Evolutionary conservation across 2,113 vertebrate species (phyloP).

Genomic region (Casuarius casuarius): DNA sequence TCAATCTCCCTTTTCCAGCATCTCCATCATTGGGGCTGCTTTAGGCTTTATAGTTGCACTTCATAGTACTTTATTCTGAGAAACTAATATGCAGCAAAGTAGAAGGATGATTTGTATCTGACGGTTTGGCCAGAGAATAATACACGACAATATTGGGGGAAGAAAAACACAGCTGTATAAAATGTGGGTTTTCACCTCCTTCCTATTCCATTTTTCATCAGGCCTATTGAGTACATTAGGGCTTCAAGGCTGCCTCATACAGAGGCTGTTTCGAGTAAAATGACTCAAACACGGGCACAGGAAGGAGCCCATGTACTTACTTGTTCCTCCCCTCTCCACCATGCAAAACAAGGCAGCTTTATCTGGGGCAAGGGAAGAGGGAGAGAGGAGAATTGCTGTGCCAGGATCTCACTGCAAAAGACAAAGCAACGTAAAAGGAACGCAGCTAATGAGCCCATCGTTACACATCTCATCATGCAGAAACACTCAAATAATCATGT

Average conservation of each 20-base stretch:
- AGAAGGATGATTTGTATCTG: constrained; percentile 11
- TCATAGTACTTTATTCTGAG: constrained; percentile 33
- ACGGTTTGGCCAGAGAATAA: not conserved
- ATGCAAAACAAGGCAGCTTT: not conserved
- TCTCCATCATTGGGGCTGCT: not conserved
- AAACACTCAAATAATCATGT: not conserved
- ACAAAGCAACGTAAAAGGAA: not conserved
- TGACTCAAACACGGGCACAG: not conserved
- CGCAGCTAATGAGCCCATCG: not conserved
- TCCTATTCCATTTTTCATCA: not conserved
- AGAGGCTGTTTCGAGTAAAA: constrained; percentile 17
- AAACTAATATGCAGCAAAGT: not conserved
- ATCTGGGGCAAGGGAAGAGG: not conserved
- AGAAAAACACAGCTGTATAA: not conserved
- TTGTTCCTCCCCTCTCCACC: not conserved
- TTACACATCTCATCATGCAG: not conserved
- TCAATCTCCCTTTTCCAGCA: constrained; percentile 5
- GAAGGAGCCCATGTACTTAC: not conserved
- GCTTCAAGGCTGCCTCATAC: not conserved
- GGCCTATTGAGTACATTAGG: not conserved
- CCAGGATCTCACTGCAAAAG: not conserved
- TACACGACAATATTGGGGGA: not conserved
- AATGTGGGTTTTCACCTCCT: not conserved
- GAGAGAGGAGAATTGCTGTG: not conserved
- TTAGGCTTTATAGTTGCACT: not conserved